Evolutionary conservation across 2,113 vertebrate genomes (phyloP).

Genomic region (Hippocampus mohnikei): DNA sequence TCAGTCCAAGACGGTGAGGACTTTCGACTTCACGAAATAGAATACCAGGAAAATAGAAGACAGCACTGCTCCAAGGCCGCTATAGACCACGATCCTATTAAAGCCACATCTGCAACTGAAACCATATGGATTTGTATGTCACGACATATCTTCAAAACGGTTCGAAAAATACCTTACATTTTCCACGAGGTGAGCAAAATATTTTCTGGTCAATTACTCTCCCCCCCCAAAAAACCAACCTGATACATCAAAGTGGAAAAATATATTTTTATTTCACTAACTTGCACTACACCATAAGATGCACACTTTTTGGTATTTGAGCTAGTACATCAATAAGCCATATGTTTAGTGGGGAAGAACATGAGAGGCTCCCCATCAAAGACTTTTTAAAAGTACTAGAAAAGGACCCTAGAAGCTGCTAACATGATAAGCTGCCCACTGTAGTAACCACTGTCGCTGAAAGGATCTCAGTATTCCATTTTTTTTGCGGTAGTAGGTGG

Average conservation of each 20-base stretch:
- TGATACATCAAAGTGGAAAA: background rate
- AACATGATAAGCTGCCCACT: no score
- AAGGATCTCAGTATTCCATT: no score
- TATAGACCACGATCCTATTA: background rate
- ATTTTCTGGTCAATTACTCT: background rate
- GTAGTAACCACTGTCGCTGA: no score
- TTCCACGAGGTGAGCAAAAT: background rate
- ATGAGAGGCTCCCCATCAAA: no score
- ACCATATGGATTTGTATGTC: slow-evolving; percentile 1
- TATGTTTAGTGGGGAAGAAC: no score
- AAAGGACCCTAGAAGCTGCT: no score
- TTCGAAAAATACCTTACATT: background rate
- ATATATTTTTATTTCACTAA: background rate
- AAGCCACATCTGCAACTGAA: background rate
- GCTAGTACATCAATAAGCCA: no score
- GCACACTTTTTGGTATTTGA: no score
- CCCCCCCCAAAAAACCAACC: no score
- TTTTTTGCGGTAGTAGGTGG: no score
- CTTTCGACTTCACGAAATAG: background rate
- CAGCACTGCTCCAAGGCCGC: background rate
- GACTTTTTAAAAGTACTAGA: no score
- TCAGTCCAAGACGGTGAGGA: background rate
- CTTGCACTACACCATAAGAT: no score
- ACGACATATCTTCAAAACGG: background rate
- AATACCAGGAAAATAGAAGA: background rate